Evolutionary conservation across 2,888 invertebrate species (phyloP), one percentile per base, ranked within the genome.

Genomic region (Spisula subtruncata): DNA sequence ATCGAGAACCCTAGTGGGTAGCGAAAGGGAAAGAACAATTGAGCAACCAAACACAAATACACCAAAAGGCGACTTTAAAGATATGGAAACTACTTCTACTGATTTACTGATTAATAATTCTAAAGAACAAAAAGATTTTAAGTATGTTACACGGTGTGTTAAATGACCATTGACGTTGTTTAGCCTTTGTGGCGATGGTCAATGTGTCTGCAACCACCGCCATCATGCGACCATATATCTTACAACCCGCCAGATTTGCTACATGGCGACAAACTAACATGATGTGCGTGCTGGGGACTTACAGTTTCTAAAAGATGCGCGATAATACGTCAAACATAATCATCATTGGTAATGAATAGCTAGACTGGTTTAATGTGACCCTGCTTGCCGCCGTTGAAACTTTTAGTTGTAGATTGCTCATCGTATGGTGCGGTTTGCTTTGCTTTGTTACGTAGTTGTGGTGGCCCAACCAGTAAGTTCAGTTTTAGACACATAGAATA

Each of bases 41-140:
- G 80, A 16, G 83, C 85, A 88, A 89, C 89, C 87, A 89, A 75
- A 81, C 32, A 84, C 85, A 86, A 89, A 88, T 88, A 87, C 86
- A 85, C 88, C 86, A 89, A 87, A 88, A 80, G 89, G 85, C 87
- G 79, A 85, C 54, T 71, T 87, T 89, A 80, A 89, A 91, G 85
- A 86, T 81, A 86, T 86, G 75, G 54, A 82, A 82, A 89, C 88
- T 88, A 88, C 80, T 89, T 86, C 84, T 56, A 41, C 88, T 89
- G 91, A 91, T 91, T 91, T 91, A 91, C 85, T 88, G 87, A 87
- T 81, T 87, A 82, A 87, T 86, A 85, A 85, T 88, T 89, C 83
- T 85, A 91, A 86, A 89, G 91, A 91, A 91, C 89, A 91, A 91
- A 91, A 90, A 86, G 79, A 54, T 54, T 85, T 85, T 85, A 85